Conservation (phyloP, 30 jellyfish, hydroid and myxozoan species). For the Mastigias papua region DNA sequence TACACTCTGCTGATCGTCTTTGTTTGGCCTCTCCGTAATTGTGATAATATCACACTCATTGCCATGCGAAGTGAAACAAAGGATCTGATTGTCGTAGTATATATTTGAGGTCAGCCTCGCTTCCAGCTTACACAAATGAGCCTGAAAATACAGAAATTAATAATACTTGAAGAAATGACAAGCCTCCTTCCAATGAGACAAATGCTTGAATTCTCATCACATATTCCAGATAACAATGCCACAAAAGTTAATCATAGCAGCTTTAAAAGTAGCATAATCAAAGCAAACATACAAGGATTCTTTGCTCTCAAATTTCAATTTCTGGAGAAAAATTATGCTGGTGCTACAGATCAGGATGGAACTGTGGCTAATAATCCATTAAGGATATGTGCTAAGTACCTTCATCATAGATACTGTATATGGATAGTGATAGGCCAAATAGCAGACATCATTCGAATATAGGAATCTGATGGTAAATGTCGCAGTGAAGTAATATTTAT, state of each 20-base stretch:
- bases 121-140: slow-evolving; percentile 64
- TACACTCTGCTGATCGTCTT: slow-evolving; percentile 50
- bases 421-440: slow-evolving; percentile 95
- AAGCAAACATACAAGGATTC: too few species aligned
- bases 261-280: too few species aligned
- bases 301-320: too few species aligned
- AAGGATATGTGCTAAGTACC: slow-evolving; percentile 29
- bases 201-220: too few species aligned
- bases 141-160: slow-evolving; percentile 24
- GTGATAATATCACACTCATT: slow-evolving; percentile 87
- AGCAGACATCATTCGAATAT: slow-evolving; percentile 87
- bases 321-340: too few species aligned
- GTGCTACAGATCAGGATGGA: too few species aligned
- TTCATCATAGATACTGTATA: slow-evolving; percentile 76
- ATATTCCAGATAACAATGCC: too few species aligned
- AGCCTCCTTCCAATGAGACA: too few species aligned
- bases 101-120: slow-evolving; percentile 65
- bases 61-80: slow-evolving; percentile 82
- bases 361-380: too few species aligned
- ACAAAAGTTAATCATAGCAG: too few species aligned
- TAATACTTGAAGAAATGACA: background rate
- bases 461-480: slow-evolving; percentile 90
- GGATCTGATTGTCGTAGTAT: slow-evolving; percentile 71
- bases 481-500: slow-evolving; percentile 80
- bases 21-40: slow-evolving; percentile 69